Percentiles rank a stretch among this genome's conserved stretches.
Evolutionary conservation across 2,797 vertebrate species (phyloP).

Genomic region (Pseudocheirus occidentalis): DNA sequence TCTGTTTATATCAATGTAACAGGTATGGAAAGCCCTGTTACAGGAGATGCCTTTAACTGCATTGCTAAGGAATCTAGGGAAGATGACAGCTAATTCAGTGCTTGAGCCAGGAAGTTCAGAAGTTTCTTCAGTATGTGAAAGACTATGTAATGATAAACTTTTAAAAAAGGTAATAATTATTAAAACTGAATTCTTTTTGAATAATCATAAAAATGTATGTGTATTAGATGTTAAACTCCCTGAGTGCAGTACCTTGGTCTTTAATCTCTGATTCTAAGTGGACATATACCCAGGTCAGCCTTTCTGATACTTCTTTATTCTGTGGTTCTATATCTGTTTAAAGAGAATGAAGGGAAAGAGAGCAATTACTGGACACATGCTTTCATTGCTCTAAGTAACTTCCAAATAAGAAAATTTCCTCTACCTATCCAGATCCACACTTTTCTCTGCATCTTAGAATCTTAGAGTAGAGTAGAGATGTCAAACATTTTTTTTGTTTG

Average conservation of each 20-base stretch:
- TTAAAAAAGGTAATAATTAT: conserved; percentile 88
- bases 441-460: not conserved
- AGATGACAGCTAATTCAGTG: conserved; percentile 91
- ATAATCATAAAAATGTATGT: not conserved
- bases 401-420: not conserved
- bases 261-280: not conserved
- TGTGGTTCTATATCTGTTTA: not conserved
- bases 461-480: not conserved
- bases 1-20: not conserved
- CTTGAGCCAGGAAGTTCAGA: conserved; percentile 90
- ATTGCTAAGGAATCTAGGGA: conserved; percentile 90
- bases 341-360: not conserved
- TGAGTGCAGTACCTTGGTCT: not conserved
- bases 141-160: conserved; percentile 89
- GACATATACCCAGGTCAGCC: not conserved
- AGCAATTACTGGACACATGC: not conserved
- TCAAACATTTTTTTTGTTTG: not conserved
- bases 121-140: conserved; percentile 90
- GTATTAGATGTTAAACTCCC: too few relatives aligned
- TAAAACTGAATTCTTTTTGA: not conserved
- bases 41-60: conserved; percentile 93
- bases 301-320: not conserved
- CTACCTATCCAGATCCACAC: not conserved
- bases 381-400: not conserved
- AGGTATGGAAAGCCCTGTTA: conserved; percentile 94